A percentile compares a stretch with the other conserved stretches of the same genome.
These are phyloP conservation scores for Mus spicilegus DNA, from an alignment of 2,113 vertebrate species.

Conservation along the genomic window DNA sequence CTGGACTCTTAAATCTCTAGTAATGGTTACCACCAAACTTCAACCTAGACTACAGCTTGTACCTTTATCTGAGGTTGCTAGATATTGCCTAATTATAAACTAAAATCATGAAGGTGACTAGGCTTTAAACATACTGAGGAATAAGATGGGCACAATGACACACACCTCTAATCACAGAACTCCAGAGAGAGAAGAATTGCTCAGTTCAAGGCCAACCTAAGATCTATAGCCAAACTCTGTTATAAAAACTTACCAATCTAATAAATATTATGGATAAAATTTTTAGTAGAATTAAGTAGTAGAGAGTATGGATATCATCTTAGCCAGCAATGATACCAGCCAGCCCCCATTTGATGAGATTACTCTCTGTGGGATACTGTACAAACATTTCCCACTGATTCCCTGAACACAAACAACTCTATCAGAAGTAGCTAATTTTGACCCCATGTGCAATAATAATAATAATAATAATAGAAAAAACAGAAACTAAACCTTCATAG, in stretches of 20 bases:
- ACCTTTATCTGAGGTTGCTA: not conserved
- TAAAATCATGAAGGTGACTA: not conserved
- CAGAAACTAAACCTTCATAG: not conserved
- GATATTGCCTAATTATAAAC: not conserved
- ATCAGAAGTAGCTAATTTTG: not conserved
- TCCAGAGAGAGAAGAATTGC: not conserved
- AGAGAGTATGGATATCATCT: not conserved
- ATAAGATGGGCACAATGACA: not conserved
- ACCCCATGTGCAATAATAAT: no score
- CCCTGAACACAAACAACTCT: no score
- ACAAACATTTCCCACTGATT: not conserved
- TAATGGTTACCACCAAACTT: not conserved
- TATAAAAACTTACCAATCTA: not conserved
- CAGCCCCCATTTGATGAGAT: not conserved
- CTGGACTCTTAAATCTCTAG: not conserved
- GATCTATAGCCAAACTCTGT: not conserved
- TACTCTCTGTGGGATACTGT: rapidly evolving
- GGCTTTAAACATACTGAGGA: not conserved
- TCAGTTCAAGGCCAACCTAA: not conserved
- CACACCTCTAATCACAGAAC: not conserved
- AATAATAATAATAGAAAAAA: no score
- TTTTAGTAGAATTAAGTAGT: not conserved
- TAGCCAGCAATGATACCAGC: no score
- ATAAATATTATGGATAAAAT: not conserved
- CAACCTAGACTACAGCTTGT: not conserved